Conservation (phyloP, 2,797 vertebrate species). For the Margarornis squamiger region DNA sequence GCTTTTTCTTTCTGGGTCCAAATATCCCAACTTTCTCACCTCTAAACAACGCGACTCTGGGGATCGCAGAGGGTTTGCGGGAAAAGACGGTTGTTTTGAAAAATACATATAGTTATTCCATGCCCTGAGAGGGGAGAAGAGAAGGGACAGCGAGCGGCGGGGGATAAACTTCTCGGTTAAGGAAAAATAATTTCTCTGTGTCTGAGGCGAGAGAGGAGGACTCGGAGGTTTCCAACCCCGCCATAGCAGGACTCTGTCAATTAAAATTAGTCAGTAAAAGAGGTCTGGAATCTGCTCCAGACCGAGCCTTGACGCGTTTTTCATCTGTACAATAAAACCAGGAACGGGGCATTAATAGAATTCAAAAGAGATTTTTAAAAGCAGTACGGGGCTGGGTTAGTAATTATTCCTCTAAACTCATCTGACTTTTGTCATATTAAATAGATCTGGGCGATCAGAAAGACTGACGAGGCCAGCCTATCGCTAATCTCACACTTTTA, state of each 20-base stretch:
- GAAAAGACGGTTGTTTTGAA: not conserved
- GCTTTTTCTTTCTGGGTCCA: slow-evolving; percentile 70
- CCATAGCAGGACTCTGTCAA: not conserved
- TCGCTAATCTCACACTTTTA: slow-evolving; percentile 16
- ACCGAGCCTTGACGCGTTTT: not conserved
- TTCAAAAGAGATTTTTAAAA: not conserved
- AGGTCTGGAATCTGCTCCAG: not conserved
- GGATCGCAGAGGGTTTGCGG: not conserved
- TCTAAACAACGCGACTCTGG: not conserved
- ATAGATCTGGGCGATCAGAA: slow-evolving; percentile 13
- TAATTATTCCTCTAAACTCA: slow-evolving; percentile 6
- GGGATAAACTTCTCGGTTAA: not conserved
- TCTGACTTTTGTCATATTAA: slow-evolving; percentile 27
- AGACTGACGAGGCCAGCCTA: slow-evolving; percentile 20
- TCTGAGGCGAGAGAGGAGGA: not conserved
- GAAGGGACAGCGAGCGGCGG: not conserved
- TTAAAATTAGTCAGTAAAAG: not conserved
- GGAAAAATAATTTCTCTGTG: not conserved
- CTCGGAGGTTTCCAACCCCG: not conserved
- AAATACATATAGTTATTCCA: not conserved
- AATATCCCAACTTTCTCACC: slow-evolving; percentile 63
- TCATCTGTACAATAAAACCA: not conserved
- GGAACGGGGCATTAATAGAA: not conserved
- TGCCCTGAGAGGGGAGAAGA: not conserved
- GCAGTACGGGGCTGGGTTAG: not conserved